Evolutionary conservation across 2,797 vertebrate genomes (phyloP), one percentile per base, ranked within the genome.

Genomic region (Sebastolobus alascanus): DNA sequence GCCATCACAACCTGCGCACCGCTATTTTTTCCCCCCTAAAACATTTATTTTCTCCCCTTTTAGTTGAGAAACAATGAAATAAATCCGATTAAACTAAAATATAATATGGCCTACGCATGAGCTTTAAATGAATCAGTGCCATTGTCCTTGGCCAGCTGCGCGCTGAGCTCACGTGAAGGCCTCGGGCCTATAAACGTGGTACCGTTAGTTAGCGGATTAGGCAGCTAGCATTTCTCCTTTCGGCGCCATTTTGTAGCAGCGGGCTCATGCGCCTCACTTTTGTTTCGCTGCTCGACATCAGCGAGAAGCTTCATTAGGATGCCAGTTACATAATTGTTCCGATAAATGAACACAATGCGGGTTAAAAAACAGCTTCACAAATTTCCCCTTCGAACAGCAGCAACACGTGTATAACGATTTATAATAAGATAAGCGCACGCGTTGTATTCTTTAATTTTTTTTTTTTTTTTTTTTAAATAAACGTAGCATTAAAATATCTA

Each of bases 231-330:
- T 13, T 31, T 72, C 82, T 85, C 60, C 68, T 65, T 6, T 25
- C 71, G 61, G 90, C 93, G 93, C 93, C 93, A 94, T 94, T 93
- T 94, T 94, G 85, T 86, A 83, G 83, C 83, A 77, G 3, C 4
- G 56, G 68, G 76, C 76, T 52, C 14, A 5, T 8, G 65, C 59
- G 35, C 69, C 52, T 25, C 75, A 69, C 73, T 80, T 84, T 85
- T 83, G 85, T 86, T 65, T 67, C 55, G 1, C 6, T 11, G 52
- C 6, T 50, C 72, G 33, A 81, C 27, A 73, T 69, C 25, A 25
- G 25, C 25, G 25, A 25, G 25, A 25, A 25, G 25, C 25, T 25
- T 25, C 25, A 25, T 25, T 25, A 25, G 5, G 40, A 33, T 8
- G 69, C 54, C 25, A n/a, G 8, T 84, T 56, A 56, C 68, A 52